Evolutionary conservation across 2,888 invertebrate species (phyloP).

Genomic region (Aradus depressus): DNA sequence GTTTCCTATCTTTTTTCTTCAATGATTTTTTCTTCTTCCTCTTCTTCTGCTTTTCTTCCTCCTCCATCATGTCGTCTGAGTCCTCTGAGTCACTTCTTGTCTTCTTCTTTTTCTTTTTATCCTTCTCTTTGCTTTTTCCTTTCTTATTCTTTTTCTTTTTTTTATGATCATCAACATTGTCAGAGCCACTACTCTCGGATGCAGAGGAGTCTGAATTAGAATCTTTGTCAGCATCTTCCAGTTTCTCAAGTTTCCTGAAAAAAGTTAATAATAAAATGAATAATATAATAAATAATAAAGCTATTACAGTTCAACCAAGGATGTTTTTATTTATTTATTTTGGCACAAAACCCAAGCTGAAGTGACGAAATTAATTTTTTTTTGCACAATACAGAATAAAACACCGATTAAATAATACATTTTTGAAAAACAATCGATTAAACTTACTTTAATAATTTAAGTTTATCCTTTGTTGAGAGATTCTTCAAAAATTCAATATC

Average conservation of each 20-base stretch:
- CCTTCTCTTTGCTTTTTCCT: slow-evolving; percentile 3
- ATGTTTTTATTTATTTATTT: neutral
- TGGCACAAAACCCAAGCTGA: slow-evolving; percentile 5
- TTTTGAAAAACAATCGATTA: neutral
- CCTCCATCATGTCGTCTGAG: neutral
- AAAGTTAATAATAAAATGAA: slow-evolving; percentile 21
- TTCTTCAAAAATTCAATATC: slow-evolving; percentile 64
- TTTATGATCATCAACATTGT: neutral
- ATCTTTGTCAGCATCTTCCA: slow-evolving; percentile 35
- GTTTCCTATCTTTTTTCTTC: no score
- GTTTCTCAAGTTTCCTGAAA: slow-evolving; percentile 54
- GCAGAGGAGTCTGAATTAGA: neutral
- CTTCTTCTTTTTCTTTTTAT: slow-evolving; percentile 11
- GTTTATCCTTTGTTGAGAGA: slow-evolving; percentile 76
- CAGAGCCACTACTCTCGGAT: neutral
- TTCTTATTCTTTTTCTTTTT: slow-evolving; percentile 17
- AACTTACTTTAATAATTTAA: slow-evolving; percentile 70
- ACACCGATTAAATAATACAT: neutral
- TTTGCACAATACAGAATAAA: neutral
- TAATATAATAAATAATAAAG: neutral
- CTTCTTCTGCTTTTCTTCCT: slow-evolving; percentile 12
- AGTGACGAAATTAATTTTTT: neutral
- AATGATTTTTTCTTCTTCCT: slow-evolving; percentile 7
- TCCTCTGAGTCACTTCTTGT: neutral
- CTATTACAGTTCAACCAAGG: neutral